Evolutionary conservation across 2,888 invertebrate species (phyloP).

Genomic region (Hydraecia micacea): DNA sequence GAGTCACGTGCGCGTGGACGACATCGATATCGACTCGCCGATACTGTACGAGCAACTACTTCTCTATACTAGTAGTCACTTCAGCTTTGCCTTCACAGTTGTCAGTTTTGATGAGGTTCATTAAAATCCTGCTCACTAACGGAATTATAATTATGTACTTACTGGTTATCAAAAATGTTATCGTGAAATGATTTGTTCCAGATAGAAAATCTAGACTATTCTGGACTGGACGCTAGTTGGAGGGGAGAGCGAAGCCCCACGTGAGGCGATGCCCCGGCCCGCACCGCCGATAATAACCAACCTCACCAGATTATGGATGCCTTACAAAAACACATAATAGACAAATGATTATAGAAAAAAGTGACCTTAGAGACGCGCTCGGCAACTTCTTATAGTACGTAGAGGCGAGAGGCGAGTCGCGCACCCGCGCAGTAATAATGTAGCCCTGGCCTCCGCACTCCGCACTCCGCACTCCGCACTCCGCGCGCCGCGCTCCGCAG

Average conservation of each 20-base stretch:
- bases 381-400: slow-evolving; percentile 25
- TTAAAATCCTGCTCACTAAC: background rate
- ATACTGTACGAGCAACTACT: background rate
- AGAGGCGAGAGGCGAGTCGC: slow-evolving; percentile 11
- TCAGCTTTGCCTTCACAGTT: background rate
- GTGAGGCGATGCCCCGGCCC: background rate
- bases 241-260: background rate
- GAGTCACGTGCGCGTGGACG: too few relatives aligned
- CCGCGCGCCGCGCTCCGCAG: background rate
- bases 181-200: background rate
- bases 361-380: slow-evolving; percentile 57
- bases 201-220: background rate
- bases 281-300: slow-evolving; percentile 24
- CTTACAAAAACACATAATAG: slow-evolving; percentile 56
- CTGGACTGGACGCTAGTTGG: too few relatives aligned
- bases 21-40: background rate
- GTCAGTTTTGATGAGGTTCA: background rate
- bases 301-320: slow-evolving; percentile 38
- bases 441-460: slow-evolving; percentile 38
- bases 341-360: slow-evolving; percentile 58
- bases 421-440: slow-evolving; percentile 12
- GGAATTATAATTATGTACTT: background rate
- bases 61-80: background rate
- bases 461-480: slow-evolving; percentile 7
- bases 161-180: background rate